These are phyloP conservation scores for Montipora sp. DNA, from an alignment of 64 coral and sea anemone genomes.

Conservation along the genomic window DNA sequence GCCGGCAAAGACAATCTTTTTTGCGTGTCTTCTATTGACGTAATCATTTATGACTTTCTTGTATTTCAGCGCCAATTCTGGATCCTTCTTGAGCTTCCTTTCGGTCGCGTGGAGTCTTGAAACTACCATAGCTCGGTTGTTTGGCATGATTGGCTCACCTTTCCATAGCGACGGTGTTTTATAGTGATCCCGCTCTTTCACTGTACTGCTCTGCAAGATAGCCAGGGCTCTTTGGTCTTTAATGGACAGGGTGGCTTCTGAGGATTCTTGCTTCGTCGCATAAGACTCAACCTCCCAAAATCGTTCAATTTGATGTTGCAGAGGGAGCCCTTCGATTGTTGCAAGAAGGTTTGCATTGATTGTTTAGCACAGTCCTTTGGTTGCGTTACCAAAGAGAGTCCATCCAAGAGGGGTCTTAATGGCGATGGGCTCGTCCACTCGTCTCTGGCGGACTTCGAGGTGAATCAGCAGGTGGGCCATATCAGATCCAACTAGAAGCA, in stretches of 20 bases:
- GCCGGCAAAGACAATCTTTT: not conserved
- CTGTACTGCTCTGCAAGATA: too few species aligned
- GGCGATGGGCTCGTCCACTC: constrained; percentile 19
- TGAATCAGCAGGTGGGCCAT: constrained; percentile 48
- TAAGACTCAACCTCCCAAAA: constrained; percentile 53
- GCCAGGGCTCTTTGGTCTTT: constrained; percentile 33
- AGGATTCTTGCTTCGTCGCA: not conserved
- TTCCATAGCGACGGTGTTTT: too few species aligned
- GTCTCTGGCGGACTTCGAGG: constrained; percentile 42
- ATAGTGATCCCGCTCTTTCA: too few species aligned
- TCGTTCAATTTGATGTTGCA: constrained; percentile 39
- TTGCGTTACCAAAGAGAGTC: constrained; percentile 36
- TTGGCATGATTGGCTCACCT: constrained; percentile 11
- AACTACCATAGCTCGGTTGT: constrained; percentile 32
- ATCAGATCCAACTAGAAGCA: constrained; percentile 27
- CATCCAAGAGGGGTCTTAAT: constrained; percentile 5
- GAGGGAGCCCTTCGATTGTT: not conserved
- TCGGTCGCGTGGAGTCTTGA: too few species aligned
- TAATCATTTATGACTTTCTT: constrained; percentile 8
- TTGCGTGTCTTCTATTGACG: constrained; percentile 31
- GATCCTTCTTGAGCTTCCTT: too few species aligned
- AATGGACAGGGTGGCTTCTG: not conserved
- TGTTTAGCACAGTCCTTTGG: not conserved
- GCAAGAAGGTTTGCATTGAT: constrained; percentile 26
- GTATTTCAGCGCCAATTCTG: too few species aligned